Percentiles rank a stretch among this genome's conserved stretches.
Conservation (phyloP, 2,888 invertebrate species). For the Onthophagus sagittarius region DNA sequence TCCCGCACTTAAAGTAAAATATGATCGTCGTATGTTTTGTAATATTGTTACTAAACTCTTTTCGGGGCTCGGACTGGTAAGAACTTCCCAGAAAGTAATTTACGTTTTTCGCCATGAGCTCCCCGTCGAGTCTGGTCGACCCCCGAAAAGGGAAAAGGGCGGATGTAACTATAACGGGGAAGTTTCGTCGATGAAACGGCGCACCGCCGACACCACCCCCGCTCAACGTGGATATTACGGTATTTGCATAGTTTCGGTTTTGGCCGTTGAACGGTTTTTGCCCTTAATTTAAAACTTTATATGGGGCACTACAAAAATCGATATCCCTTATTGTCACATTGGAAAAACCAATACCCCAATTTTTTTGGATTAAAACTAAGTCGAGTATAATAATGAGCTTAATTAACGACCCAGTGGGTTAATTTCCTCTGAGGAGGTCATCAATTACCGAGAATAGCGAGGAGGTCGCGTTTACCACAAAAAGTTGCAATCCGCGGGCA, state of each 20-base stretch:
- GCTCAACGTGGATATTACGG: conserved; percentile 5
- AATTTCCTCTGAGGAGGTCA: not conserved
- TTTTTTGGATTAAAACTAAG: not conserved
- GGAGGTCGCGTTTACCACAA: not conserved
- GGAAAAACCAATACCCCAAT: not conserved
- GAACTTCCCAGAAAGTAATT: conserved; percentile 8
- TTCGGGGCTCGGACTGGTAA: not conserved
- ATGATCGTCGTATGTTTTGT: conserved; percentile 13
- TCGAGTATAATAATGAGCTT: not conserved
- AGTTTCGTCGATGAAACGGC: conserved; percentile 5
- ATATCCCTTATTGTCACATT: not conserved
- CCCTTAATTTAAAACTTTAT: not conserved
- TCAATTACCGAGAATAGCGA: conserved; percentile 2
- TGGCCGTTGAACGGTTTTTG: not conserved
- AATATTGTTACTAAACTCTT: conserved; percentile 13
- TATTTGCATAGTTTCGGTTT: conserved; percentile 6
- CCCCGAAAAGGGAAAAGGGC: not conserved
- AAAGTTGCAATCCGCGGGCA: conserved; percentile 5
- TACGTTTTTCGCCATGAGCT: conserved; percentile 3
- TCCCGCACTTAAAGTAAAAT: conserved; percentile 12
- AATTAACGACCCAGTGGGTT: not conserved
- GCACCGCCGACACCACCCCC: not conserved
- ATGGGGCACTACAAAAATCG: not conserved
- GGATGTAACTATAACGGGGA: not conserved
- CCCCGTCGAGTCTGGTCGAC: not conserved